Evolutionary conservation across 2,797 vertebrate species (phyloP).

Genomic region (Lacerta viridis): DNA sequence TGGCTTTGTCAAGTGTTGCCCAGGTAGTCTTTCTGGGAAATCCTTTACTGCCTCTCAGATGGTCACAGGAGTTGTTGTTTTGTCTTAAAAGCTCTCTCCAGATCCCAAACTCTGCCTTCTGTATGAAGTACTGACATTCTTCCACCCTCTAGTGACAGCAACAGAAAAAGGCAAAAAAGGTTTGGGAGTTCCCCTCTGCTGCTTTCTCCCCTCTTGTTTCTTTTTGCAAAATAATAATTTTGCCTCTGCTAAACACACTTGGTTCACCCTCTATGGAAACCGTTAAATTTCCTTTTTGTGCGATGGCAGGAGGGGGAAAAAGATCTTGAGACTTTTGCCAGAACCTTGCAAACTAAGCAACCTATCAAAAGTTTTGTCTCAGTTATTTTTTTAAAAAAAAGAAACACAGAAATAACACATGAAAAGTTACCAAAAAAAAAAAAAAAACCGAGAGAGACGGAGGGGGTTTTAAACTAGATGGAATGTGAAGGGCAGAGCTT

Average conservation of each 20-base stretch:
- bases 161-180: slow-evolving; percentile 75
- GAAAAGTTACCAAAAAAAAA: rapidly evolving
- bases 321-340: slow-evolving; percentile 14
- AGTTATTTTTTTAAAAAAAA: background rate
- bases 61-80: slow-evolving; percentile 76
- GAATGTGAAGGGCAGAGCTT: slow-evolving; percentile 40
- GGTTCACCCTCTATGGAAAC: background rate
- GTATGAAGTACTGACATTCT: slow-evolving; percentile 82
- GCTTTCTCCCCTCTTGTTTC: rapidly evolving
- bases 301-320: background rate
- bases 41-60: slow-evolving; percentile 80
- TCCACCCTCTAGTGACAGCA: slow-evolving; percentile 92
- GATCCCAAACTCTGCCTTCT: slow-evolving; percentile 63
- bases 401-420: slow-evolving; percentile 3
- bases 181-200: slow-evolving; percentile 8
- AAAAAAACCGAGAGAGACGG: background rate
- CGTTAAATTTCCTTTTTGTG: slow-evolving; percentile 46
- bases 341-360: slow-evolving; percentile 29
- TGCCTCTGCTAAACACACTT: slow-evolving; percentile 2
- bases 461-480: slow-evolving; percentile 34
- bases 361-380: background rate
- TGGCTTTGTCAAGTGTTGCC: slow-evolving; percentile 85
- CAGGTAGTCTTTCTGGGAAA: slow-evolving; percentile 81
- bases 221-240: slow-evolving; percentile 33
- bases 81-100: slow-evolving; percentile 69